phyloP scores from a whole-genome alignment of 1,140 invertebrate genomes.

The Chlorops oryzae region DNA sequence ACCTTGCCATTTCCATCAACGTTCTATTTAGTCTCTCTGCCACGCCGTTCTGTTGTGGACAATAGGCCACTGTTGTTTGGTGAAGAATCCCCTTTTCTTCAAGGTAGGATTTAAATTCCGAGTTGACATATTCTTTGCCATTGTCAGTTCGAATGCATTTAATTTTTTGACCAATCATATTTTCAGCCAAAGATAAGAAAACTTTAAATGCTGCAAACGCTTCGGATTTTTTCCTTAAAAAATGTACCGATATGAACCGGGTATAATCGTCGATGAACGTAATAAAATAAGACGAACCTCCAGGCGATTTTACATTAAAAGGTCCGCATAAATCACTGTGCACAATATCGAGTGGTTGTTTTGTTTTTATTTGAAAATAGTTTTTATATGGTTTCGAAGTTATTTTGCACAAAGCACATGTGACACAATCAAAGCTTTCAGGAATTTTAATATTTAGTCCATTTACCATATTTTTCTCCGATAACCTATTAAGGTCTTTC shows the following conservation, averaged over 20 bases:
- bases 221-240: conserved; percentile 12
- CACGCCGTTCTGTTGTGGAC: conserved; percentile 48
- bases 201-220: conserved; percentile 11
- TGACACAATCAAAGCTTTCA: not conserved
- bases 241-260: not conserved
- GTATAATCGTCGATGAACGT: conserved; percentile 31
- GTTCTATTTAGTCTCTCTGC: conserved; percentile 33
- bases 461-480: not conserved
- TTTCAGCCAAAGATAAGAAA: conserved; percentile 14
- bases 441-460: not conserved
- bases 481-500: not conserved
- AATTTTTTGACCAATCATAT: conserved; percentile 29
- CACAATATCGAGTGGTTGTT: conserved; percentile 9
- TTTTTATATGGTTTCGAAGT: not conserved
- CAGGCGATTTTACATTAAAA: conserved; percentile 24
- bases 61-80: conserved; percentile 41
- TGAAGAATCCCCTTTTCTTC: conserved; percentile 34
- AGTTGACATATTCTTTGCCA: conserved; percentile 45
- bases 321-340: conserved; percentile 36
- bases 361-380: no score
- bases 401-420: conserved; percentile 1
- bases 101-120: conserved; percentile 23
- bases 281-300: conserved; percentile 33
- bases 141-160: conserved; percentile 42
- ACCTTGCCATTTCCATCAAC: conserved; percentile 19